These are phyloP conservation scores for Pleuronectes platessa DNA, from an alignment of 2,113 vertebrate species.

Conservation along the genomic window DNA sequence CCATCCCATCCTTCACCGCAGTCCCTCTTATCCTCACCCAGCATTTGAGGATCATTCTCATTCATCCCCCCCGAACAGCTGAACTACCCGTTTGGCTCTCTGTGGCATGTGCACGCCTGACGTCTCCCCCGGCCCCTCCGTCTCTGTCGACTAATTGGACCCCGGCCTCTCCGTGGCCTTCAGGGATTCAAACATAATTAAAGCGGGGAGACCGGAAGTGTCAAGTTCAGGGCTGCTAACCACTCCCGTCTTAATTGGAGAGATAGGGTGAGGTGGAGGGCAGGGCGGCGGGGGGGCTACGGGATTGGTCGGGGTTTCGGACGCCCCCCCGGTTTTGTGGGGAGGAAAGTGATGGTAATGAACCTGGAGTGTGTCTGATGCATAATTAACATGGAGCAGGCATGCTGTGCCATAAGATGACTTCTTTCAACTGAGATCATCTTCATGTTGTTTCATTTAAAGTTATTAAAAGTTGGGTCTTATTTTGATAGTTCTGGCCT, in stretches of 20 bases:
- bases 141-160: conserved; percentile 67
- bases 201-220: conserved; percentile 57
- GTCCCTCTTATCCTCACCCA: conserved; percentile 4
- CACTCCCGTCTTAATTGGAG: conserved; percentile 71
- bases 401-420: conserved; percentile 37
- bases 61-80: conserved; percentile 24
- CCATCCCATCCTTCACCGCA: conserved; percentile 17
- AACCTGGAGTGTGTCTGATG: conserved; percentile 57
- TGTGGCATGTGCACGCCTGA: conserved; percentile 33
- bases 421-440: conserved; percentile 35
- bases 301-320: conserved; percentile 28
- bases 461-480: not conserved
- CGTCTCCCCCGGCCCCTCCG: conserved; percentile 34
- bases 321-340: conserved; percentile 44
- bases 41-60: conserved; percentile 2
- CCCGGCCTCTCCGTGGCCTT: conserved; percentile 59
- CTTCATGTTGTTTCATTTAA: not conserved
- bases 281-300: conserved; percentile 36
- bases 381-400: conserved; percentile 49
- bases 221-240: conserved; percentile 65
- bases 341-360: conserved; percentile 60
- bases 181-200: conserved; percentile 63
- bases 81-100: conserved; percentile 13
- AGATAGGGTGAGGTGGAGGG: conserved; percentile 46
- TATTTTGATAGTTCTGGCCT: not conserved